These are phyloP conservation scores for Limulus polyphemus DNA, from an alignment of 2,888 invertebrate species.

Conservation along the genomic window DNA sequence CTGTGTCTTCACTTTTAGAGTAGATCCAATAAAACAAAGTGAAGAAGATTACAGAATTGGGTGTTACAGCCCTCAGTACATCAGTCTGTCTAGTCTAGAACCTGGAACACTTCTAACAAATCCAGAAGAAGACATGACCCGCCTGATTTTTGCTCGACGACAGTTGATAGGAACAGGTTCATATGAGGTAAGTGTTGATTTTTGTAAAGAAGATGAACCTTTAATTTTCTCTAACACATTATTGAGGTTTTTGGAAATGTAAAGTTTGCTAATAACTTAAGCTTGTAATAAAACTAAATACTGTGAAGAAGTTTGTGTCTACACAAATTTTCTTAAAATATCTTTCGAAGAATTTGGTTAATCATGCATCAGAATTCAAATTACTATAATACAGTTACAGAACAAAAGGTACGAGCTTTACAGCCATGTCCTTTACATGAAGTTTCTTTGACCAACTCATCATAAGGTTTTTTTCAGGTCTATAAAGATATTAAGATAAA, in stretches of 20 bases:
- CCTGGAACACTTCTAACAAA: conserved; percentile 61
- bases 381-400: too few species aligned
- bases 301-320: neutral
- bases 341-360: too few species aligned
- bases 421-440: too few species aligned
- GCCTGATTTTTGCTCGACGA: conserved; percentile 57
- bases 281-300: neutral
- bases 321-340: too few species aligned
- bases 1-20: conserved; percentile 36
- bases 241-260: neutral
- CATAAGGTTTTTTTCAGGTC: too few species aligned
- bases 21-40: conserved; percentile 42
- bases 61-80: conserved; percentile 65
- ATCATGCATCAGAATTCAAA: too few species aligned
- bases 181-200: conserved; percentile 39
- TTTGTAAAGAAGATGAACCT: too few species aligned
- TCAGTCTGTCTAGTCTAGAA: conserved; percentile 52
- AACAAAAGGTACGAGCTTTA: too few species aligned
- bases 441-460: too few species aligned
- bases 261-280: neutral
- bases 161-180: conserved; percentile 49
- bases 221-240: too few species aligned
- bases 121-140: conserved; percentile 59
- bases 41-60: conserved; percentile 62
- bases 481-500: too few species aligned